phyloP scores from a whole-genome alignment of 2,888 invertebrate species.

The Mantis religiosa region DNA sequence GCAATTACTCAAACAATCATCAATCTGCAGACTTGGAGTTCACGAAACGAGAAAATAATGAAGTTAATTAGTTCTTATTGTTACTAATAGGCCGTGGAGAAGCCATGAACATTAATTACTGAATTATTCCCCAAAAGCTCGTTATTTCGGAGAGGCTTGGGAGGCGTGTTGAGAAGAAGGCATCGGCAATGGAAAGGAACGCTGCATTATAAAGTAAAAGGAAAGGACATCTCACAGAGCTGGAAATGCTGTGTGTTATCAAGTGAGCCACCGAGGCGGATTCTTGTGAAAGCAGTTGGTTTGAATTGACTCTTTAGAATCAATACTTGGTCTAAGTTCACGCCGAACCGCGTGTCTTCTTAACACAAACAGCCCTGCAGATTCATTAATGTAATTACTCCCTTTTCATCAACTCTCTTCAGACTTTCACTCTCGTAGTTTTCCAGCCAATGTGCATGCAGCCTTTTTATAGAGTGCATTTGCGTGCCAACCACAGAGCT shows the following conservation, averaged over 20 bases:
- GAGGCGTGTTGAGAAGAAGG: background rate
- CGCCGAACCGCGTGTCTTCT: background rate
- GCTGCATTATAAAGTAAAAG: background rate
- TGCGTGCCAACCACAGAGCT: background rate
- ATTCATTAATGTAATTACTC: conserved; percentile 2
- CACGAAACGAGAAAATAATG: too few species aligned
- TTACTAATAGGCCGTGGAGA: too few species aligned
- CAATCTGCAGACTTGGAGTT: too few species aligned
- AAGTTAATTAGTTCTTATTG: too few species aligned
- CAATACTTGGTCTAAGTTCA: background rate
- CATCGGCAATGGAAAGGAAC: background rate
- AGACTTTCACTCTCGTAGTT: background rate
- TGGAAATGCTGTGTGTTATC: background rate
- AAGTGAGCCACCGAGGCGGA: background rate
- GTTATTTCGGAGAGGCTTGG: too few species aligned
- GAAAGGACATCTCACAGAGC: background rate
- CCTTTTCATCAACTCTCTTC: background rate
- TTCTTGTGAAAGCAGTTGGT: background rate
- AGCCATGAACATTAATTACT: too few species aligned
- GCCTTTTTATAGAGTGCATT: background rate
- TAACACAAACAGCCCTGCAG: background rate
- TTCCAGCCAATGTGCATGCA: background rate
- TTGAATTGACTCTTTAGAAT: background rate
- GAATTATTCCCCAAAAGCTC: too few species aligned
- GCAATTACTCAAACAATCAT: too few species aligned